Percentiles rank a stretch among this genome's conserved stretches.
Evolutionary conservation across 1,140 invertebrate species (phyloP).

Genomic region (Harlomillsia oculata): DNA sequence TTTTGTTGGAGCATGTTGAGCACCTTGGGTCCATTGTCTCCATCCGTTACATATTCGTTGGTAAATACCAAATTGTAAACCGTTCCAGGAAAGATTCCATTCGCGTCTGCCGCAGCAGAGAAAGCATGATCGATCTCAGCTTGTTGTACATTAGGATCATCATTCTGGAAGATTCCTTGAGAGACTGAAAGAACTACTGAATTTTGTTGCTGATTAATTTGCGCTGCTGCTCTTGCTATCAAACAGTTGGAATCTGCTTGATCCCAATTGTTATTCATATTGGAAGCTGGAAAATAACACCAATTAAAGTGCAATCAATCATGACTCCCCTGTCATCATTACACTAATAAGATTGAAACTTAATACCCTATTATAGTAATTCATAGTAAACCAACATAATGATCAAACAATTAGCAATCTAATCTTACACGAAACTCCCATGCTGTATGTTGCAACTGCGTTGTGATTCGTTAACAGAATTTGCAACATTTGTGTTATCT

Average conservation of each 20-base stretch:
- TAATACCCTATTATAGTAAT: too few relatives aligned
- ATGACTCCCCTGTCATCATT: too few relatives aligned
- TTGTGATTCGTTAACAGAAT: constrained; percentile 15
- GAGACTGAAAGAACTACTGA: constrained; percentile 16
- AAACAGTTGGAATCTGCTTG: constrained; percentile 24
- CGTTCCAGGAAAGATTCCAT: constrained; percentile 21
- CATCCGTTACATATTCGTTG: constrained; percentile 25
- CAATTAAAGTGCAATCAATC: background rate
- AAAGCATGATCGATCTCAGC: constrained; percentile 33
- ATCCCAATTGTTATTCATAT: constrained; percentile 19
- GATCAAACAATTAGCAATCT: background rate
- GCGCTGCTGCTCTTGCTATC: constrained; percentile 22
- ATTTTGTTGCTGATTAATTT: constrained; percentile 18
- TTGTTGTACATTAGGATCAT: constrained; percentile 4
- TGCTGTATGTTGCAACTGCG: constrained; percentile 15
- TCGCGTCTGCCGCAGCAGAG: constrained; percentile 23
- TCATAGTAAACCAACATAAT: background rate
- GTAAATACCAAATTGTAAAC: constrained; percentile 28
- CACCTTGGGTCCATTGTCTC: constrained; percentile 11
- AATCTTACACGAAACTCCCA: constrained; percentile 20
- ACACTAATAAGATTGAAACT: too few relatives aligned
- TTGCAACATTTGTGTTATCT: constrained; percentile 23
- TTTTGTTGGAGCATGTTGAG: constrained; percentile 26
- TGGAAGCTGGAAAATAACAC: constrained; percentile 8
- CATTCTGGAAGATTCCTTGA: constrained; percentile 26